These are phyloP conservation scores for Columba guinea DNA, from an alignment of 2,797 vertebrate genomes.

Conservation along the genomic window DNA sequence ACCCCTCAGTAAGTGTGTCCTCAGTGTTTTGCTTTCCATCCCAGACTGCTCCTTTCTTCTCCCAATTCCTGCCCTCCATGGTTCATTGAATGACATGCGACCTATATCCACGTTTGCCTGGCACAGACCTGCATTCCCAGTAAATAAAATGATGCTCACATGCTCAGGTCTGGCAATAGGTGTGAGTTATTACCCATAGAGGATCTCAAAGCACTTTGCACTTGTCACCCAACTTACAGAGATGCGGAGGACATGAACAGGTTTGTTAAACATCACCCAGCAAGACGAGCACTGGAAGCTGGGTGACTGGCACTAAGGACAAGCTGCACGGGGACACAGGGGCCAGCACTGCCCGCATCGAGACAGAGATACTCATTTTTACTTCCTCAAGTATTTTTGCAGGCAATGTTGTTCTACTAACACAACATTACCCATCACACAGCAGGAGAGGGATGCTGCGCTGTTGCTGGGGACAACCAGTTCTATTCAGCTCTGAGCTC, in stretches of 20 bases:
- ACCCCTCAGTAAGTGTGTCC: background rate
- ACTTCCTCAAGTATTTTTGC: background rate
- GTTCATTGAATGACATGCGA: background rate
- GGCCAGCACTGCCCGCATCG: background rate
- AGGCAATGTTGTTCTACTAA: background rate
- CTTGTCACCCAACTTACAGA: background rate
- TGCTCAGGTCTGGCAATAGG: background rate
- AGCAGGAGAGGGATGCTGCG: background rate
- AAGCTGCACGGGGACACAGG: background rate
- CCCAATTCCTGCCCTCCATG: fast-evolving
- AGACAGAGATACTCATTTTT: fast-evolving
- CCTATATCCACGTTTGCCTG: background rate
- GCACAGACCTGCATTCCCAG: fast-evolving
- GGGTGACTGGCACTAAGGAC: background rate
- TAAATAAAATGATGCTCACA: background rate
- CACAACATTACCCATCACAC: background rate
- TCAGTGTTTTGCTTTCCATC: background rate
- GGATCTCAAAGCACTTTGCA: background rate
- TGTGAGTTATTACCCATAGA: background rate
- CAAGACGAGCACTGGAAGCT: background rate
- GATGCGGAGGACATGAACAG: background rate
- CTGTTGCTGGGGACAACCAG: background rate
- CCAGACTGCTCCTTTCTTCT: background rate
- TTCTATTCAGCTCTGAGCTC: background rate
- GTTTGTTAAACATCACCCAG: background rate